Evolutionary conservation across 2,797 vertebrate genomes (phyloP).

Genomic region (Coregonus ussuriensis): DNA sequence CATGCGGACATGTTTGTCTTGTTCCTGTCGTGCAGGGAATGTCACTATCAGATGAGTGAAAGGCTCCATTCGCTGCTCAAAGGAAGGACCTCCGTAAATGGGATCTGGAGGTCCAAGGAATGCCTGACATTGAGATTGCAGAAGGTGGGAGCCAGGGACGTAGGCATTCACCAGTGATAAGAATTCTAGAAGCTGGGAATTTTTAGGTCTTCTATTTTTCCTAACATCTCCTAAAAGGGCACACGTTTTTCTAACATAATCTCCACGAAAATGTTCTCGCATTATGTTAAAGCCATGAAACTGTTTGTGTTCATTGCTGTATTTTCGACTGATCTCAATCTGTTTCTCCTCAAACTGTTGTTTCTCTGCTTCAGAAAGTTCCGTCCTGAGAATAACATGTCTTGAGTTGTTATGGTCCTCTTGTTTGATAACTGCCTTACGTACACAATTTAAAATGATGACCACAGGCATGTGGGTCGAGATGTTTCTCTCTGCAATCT

Average conservation of each 20-base stretch:
- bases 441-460: conserved; percentile 30
- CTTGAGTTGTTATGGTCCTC: too few species aligned
- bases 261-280: background rate
- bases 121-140: conserved; percentile 6
- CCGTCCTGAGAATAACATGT: too few species aligned
- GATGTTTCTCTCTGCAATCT: background rate
- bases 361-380: conserved; percentile 8
- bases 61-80: conserved; percentile 22
- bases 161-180: conserved; percentile 36
- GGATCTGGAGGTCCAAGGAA: background rate
- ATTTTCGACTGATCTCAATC: too few species aligned
- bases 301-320: background rate
- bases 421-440: too few species aligned
- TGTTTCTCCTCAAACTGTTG: too few species aligned
- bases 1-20: conserved; percentile 20
- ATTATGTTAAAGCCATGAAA: conserved; percentile 44
- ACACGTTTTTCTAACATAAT: background rate
- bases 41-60: conserved; percentile 28
- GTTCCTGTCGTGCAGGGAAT: conserved; percentile 6
- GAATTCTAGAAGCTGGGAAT: conserved; percentile 21
- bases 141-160: conserved; percentile 32
- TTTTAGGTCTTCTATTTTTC: background rate
- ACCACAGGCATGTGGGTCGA: conserved; percentile 12
- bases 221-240: background rate
- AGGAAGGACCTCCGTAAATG: background rate